Evolutionary conservation across 30 jellyfish, hydroid and myxozoan genomes (phyloP), one percentile per base, ranked within the genome.

Genomic region (Pelagia noctiluca): DNA sequence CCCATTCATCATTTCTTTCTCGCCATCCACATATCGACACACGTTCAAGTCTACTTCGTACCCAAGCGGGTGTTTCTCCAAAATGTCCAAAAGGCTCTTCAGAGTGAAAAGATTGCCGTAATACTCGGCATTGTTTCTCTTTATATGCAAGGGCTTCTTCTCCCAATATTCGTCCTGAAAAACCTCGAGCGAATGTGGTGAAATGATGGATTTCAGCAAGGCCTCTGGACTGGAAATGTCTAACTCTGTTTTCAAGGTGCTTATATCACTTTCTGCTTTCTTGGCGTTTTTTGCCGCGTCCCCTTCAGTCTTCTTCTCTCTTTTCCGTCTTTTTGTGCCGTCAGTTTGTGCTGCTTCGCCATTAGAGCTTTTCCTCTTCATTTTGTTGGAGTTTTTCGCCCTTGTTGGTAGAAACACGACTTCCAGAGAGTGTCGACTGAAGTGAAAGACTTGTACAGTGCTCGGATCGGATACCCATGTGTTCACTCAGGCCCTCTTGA

Each of bases 21-120:
- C 89, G 22, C 89, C 95, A 70, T 94, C 94, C 25, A 94, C 92
- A 78, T 69, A 94, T 52, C 95, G 72, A 82, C 96, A 82, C 22
- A 75, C 95, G 57, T 94, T 88, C 79, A 94, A 48, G 71, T 94
- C 99, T 26, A 88, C 34, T 72, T 88, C 99, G 62, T 89, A 94
- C 26, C 38, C 30, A 63, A 94, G 26, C 21, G 63, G 80, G 33
- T 94, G 65, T 35, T 74, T 64, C 13, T 65, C 88, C 5, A 88
- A 54, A 1, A 94, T 74, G 28, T 71, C 84, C 54, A 73, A 28
- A 35, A 94, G 22, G n/a, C 35, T 50, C 2, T 71, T 90, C 60
- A 74, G 47, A 16, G 68, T 60, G 66, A 94, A 83, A n/a, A 94
- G 10, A 42, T 84, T 69, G 0, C 97, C 97, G 80, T 94, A 94